A percentile compares a stretch with the other conserved stretches of the same genome.
Evolutionary conservation across 1,140 invertebrate genomes (phyloP).

Genomic region (Dendrolimus punctatus): DNA sequence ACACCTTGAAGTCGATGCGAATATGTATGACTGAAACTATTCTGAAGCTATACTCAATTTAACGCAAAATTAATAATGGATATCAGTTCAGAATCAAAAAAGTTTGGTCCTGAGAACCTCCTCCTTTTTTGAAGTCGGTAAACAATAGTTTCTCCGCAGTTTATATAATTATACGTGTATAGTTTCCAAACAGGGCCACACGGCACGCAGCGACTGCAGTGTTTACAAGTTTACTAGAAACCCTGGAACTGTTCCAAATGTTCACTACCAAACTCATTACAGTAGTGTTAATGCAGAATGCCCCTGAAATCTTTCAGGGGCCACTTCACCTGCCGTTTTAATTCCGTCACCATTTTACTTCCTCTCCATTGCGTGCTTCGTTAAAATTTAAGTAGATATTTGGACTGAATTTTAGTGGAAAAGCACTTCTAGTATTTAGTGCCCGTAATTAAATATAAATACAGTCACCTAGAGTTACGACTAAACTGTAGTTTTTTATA

Average conservation of each 20-base stretch:
- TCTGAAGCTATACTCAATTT: too few relatives aligned
- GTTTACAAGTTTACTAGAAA: slow-evolving; percentile 37
- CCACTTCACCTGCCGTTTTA: slow-evolving; percentile 52
- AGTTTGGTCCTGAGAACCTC: too few relatives aligned
- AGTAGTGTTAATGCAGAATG: slow-evolving; percentile 58
- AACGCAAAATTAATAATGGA: too few relatives aligned
- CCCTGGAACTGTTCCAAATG: slow-evolving; percentile 57
- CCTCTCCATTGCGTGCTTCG: slow-evolving; percentile 55
- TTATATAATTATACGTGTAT: too few relatives aligned
- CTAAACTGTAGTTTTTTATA: too few relatives aligned
- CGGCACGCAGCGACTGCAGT: slow-evolving; percentile 12
- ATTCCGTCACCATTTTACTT: slow-evolving; percentile 61
- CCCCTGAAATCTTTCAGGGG: slow-evolving; percentile 58
- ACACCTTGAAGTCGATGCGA: too few relatives aligned
- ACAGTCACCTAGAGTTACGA: too few relatives aligned
- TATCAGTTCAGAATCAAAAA: too few relatives aligned
- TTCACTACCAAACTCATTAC: slow-evolving; percentile 56
- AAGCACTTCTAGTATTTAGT: slow-evolving; percentile 7
- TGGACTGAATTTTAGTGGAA: slow-evolving; percentile 28
- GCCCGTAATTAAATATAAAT: not conserved
- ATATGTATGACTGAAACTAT: too few relatives aligned
- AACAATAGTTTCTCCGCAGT: too few relatives aligned
- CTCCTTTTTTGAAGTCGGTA: too few relatives aligned
- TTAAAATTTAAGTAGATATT: slow-evolving; percentile 57
- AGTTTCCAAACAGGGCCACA: not conserved